phyloP scores from a whole-genome alignment of 2,888 invertebrate species.

The Nemotelus nigrinus region DNA sequence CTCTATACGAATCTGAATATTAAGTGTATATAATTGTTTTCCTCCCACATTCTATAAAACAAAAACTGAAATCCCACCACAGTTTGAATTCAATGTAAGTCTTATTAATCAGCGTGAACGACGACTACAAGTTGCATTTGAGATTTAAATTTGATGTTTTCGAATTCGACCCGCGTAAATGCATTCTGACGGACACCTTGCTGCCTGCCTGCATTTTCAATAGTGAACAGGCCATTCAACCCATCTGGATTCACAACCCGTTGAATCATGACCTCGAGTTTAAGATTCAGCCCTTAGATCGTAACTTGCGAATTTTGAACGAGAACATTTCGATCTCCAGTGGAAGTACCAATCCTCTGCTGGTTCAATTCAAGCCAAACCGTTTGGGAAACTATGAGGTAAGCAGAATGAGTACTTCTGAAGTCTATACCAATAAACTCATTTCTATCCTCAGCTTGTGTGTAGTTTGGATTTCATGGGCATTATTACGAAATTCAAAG shows the following conservation, averaged over 20 bases:
- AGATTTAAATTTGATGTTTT: constrained; percentile 42
- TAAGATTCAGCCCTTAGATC: constrained; percentile 23
- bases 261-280: constrained; percentile 42
- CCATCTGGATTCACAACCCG: constrained; percentile 49
- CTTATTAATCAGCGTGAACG: not conserved
- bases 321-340: not conserved
- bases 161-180: constrained; percentile 47
- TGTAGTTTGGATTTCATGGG: constrained; percentile 28
- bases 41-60: too few species aligned
- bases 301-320: constrained; percentile 7
- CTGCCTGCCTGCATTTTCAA: constrained; percentile 38
- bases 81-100: not conserved
- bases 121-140: constrained; percentile 18
- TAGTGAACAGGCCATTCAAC: constrained; percentile 30
- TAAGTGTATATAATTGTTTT: too few species aligned
- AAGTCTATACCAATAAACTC: not conserved
- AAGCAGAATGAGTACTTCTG: not conserved
- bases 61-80: too few species aligned
- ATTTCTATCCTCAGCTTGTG: constrained; percentile 2
- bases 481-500: constrained; percentile 9
- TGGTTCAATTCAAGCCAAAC: constrained; percentile 31
- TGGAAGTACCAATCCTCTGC: constrained; percentile 3
- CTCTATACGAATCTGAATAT: too few species aligned
- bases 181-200: constrained; percentile 44
- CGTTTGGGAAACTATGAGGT: constrained; percentile 24